phyloP scores from a whole-genome alignment of 2,113 vertebrate genomes.

The Odocoileus virginianus region DNA sequence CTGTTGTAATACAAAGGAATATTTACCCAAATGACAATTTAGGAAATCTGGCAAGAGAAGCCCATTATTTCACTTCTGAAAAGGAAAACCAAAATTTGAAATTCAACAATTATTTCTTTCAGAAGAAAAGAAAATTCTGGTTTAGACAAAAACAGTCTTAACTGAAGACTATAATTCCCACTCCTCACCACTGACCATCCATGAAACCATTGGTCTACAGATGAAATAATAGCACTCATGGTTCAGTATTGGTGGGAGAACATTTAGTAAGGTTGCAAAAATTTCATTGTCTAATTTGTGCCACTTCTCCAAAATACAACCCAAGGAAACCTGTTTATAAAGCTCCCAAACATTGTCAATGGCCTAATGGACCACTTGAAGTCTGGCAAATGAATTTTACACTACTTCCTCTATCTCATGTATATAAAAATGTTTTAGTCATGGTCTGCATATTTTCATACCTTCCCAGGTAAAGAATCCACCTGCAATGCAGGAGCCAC shows the following conservation, averaged over 20 bases:
- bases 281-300: neutral
- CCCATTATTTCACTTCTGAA: neutral
- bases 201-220: neutral
- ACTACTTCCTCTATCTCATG: neutral
- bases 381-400: neutral
- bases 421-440: neutral
- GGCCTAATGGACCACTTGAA: neutral
- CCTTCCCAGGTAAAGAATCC: neutral
- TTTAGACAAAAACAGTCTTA: neutral
- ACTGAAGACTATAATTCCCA: neutral
- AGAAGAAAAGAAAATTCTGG: neutral
- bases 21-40: neutral
- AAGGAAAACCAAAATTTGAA: neutral
- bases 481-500: neutral
- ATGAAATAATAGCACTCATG: neutral
- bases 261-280: neutral
- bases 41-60: neutral
- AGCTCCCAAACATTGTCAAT: neutral
- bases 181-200: neutral
- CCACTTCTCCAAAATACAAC: neutral
- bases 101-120: neutral
- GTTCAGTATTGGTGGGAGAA: neutral
- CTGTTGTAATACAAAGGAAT: neutral
- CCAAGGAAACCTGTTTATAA: neutral
- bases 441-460: neutral